Evolutionary conservation across 2,888 invertebrate species (phyloP).

Genomic region (Dasysyrphus albostriatus): DNA sequence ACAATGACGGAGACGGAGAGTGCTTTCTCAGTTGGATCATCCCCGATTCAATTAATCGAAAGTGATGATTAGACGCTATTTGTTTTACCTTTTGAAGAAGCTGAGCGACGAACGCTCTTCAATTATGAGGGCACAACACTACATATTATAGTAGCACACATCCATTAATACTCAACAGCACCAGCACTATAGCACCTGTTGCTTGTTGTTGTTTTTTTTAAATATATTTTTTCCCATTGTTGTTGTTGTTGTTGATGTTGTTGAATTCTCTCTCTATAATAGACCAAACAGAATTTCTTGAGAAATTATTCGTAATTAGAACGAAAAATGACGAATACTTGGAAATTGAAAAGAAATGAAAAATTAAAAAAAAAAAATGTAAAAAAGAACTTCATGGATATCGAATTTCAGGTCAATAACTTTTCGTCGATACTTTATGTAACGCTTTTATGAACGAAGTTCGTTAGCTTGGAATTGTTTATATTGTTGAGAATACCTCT

Average conservation of each 20-base stretch:
- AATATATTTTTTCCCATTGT: not conserved
- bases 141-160: conserved; percentile 18
- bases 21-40: conserved; percentile 53
- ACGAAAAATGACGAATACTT: conserved; percentile 61
- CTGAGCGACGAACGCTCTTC: conserved; percentile 56
- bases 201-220: conserved; percentile 11
- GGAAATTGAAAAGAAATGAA: conserved; percentile 54
- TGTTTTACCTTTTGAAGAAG: conserved; percentile 61
- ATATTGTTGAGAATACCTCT: conserved; percentile 10
- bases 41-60: conserved; percentile 66
- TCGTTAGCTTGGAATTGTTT: conserved; percentile 57
- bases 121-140: conserved; percentile 44
- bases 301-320: conserved; percentile 65
- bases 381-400: conserved; percentile 57
- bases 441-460: conserved; percentile 46
- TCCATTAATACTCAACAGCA: conserved; percentile 16
- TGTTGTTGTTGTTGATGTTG: not conserved
- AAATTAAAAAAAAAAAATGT: not conserved
- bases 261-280: conserved; percentile 6
- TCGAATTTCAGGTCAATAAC: conserved; percentile 65
- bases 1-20: conserved; percentile 10
- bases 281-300: conserved; percentile 47
- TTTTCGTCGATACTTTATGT: conserved; percentile 40
- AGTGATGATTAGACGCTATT: conserved; percentile 66
- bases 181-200: conserved; percentile 35